Conservation (phyloP, 2,113 vertebrate genomes). For the Macrotis lagotis region DNA sequence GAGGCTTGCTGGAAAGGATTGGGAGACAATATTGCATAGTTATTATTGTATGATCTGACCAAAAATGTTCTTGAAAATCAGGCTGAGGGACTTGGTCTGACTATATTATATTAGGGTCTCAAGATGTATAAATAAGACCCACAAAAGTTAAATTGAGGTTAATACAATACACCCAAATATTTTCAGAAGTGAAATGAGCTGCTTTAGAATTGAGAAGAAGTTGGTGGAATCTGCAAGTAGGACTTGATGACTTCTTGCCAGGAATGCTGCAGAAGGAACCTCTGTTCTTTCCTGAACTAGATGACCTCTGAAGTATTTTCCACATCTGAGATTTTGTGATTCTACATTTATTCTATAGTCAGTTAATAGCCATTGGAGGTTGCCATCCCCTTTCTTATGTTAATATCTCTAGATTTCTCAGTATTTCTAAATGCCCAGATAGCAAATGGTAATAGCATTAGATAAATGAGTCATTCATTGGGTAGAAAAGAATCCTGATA, state of each 20-base stretch:
- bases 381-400: not conserved
- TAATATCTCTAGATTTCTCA: not conserved
- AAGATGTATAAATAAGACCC: not conserved
- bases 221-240: not conserved
- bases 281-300: not conserved
- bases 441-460: not conserved
- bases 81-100: not conserved
- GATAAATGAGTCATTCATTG: not conserved
- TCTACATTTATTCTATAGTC: not conserved
- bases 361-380: not conserved
- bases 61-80: not conserved
- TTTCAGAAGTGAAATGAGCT: not conserved
- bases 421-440: not conserved
- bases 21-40: not conserved
- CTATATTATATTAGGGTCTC: not conserved
- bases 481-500: not conserved
- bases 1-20: not conserved
- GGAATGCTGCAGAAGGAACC: not conserved
- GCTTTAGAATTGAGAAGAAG: not conserved
- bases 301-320: not conserved
- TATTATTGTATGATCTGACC: not conserved
- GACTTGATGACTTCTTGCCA: not conserved
- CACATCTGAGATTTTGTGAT: not conserved
- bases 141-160: not conserved
- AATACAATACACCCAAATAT: not conserved